Percentiles rank a stretch among this genome's conserved stretches.
Conservation (phyloP, 2,113 vertebrate genomes). For the Zeus faber region DNA sequence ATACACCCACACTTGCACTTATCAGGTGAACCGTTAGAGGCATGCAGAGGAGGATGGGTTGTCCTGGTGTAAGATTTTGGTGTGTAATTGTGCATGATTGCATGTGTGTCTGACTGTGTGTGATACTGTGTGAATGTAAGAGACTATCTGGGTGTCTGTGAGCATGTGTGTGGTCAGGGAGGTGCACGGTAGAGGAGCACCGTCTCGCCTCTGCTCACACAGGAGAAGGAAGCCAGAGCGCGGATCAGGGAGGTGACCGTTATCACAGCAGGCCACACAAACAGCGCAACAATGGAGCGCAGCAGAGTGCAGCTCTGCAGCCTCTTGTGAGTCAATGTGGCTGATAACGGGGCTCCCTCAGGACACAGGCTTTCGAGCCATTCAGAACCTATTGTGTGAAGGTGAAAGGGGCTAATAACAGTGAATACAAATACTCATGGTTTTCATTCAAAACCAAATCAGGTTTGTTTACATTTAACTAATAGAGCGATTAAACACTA, state of each 20-base stretch:
- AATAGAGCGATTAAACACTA: conserved; percentile 16
- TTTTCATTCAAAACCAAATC: conserved; percentile 27
- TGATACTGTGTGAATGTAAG: background rate
- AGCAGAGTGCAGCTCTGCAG: conserved; percentile 25
- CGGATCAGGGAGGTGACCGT: conserved; percentile 27
- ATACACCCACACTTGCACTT: too few species aligned
- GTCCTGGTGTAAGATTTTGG: conserved; percentile 13
- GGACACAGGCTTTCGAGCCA: background rate
- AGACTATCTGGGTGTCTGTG: too few species aligned
- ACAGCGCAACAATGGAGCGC: conserved; percentile 31
- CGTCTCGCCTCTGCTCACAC: conserved; percentile 1
- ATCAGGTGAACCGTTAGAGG: conserved; percentile 26
- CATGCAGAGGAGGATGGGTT: conserved; percentile 16
- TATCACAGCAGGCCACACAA: conserved; percentile 43
- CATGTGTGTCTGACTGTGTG: too few species aligned
- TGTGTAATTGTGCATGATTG: too few species aligned
- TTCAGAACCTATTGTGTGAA: conserved; percentile 24
- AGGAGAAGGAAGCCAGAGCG: conserved; percentile 4
- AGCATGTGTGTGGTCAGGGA: background rate
- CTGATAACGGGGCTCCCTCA: conserved; percentile 33
- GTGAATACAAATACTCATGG: conserved; percentile 37
- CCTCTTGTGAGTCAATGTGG: conserved; percentile 43
- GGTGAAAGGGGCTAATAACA: conserved; percentile 21
- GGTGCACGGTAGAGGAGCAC: background rate
- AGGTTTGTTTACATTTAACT: conserved; percentile 33